These are phyloP conservation scores for Caenorhabditis imperialis DNA, from an alignment of 2,888 invertebrate genomes.

Conservation along the genomic window DNA sequence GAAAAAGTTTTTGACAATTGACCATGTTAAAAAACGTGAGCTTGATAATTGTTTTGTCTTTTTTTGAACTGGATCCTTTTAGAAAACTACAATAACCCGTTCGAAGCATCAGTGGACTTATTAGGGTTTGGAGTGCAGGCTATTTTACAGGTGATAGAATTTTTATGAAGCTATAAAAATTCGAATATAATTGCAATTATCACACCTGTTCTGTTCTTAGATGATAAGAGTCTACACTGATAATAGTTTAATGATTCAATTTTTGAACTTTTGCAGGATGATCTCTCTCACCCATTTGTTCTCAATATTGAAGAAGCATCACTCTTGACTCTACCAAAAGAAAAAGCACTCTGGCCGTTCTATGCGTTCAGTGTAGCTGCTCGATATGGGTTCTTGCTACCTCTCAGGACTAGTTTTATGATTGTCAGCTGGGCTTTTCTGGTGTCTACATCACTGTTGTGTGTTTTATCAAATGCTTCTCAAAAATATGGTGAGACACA, in stretches of 20 bases:
- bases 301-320: slow-evolving; percentile 10
- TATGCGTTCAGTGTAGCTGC: slow-evolving; percentile 23
- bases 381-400: slow-evolving; percentile 61
- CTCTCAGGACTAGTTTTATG: slow-evolving; percentile 63
- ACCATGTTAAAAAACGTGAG: slow-evolving; percentile 12
- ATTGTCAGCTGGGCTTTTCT: slow-evolving; percentile 58
- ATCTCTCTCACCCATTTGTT: slow-evolving; percentile 49
- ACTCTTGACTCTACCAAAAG: neutral
- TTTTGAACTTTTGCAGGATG: slow-evolving; percentile 43
- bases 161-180: too few species aligned
- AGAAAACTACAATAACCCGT: slow-evolving; percentile 13
- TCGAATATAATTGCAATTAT: too few species aligned
- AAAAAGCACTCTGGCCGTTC: slow-evolving; percentile 9
- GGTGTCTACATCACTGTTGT: slow-evolving; percentile 52
- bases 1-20: slow-evolving; percentile 20
- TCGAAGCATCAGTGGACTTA: slow-evolving; percentile 31
- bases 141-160: slow-evolving; percentile 56
- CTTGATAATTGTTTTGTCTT: neutral
- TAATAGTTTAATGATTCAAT: neutral
- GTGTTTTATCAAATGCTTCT: slow-evolving; percentile 28
- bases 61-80: neutral
- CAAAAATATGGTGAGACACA: too few species aligned
- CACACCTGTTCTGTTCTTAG: slow-evolving; percentile 20
- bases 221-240: slow-evolving; percentile 19
- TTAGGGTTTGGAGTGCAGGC: slow-evolving; percentile 44